A percentile compares a stretch with the other conserved stretches of the same genome.
phyloP scores from a whole-genome alignment of 35 echinoderm and acorn worm genomes.

The Diadema setosum region DNA sequence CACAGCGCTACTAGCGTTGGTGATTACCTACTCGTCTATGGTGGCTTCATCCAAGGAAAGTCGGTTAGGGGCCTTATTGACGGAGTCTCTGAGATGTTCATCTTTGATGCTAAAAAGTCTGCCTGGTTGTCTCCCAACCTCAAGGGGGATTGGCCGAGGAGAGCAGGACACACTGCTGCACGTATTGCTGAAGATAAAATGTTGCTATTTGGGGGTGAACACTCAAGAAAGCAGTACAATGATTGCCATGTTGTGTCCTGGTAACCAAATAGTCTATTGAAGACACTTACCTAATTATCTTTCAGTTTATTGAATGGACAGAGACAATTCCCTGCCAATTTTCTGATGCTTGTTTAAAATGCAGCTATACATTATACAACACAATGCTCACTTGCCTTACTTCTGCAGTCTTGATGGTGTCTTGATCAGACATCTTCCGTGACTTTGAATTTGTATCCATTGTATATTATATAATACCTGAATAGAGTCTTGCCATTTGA shows the following conservation, averaged over 20 bases:
- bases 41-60: constrained; percentile 61
- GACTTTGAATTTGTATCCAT: too few relatives aligned
- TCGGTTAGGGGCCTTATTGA: constrained; percentile 30
- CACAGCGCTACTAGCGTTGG: constrained; percentile 19
- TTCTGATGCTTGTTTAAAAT: too few relatives aligned
- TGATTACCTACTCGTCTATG: constrained; percentile 20
- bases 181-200: constrained; percentile 20
- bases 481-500: too few relatives aligned
- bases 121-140: constrained; percentile 3
- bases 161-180: constrained; percentile 39
- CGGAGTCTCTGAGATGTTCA: constrained; percentile 37
- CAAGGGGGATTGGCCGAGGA: constrained; percentile 48
- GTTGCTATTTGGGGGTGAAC: constrained; percentile 45
- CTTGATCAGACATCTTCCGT: too few relatives aligned
- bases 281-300: too few relatives aligned
- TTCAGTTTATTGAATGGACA: too few relatives aligned
- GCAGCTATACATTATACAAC: too few relatives aligned
- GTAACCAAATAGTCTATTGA: background rate
- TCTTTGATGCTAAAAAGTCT: constrained; percentile 3
- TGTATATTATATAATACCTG: too few relatives aligned
- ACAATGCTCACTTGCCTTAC: too few relatives aligned
- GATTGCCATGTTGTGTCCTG: constrained; percentile 43
- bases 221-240: constrained; percentile 31
- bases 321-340: too few relatives aligned
- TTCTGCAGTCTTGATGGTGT: too few relatives aligned